These are phyloP conservation scores for Acanthococcus lagerstroemiae DNA, from an alignment of 2,888 invertebrate genomes.

Conservation along the genomic window DNA sequence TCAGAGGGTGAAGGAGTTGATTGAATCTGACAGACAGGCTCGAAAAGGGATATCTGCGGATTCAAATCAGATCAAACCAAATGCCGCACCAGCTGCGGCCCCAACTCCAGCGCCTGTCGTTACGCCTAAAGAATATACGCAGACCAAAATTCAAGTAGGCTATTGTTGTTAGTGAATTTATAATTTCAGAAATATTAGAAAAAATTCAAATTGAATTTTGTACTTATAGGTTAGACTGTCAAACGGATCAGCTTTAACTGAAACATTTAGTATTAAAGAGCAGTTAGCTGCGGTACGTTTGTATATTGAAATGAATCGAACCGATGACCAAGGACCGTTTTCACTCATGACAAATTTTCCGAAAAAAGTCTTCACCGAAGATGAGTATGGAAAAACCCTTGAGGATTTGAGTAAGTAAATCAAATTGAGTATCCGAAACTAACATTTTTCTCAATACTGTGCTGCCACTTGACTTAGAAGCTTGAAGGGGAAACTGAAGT, in stretches of 20 bases:
- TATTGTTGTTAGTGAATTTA: too few species aligned
- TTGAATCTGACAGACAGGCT: conserved; percentile 81
- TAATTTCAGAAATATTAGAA: neutral
- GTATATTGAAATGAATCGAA: conserved; percentile 74
- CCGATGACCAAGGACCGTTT: conserved; percentile 58
- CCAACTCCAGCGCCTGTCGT: conserved; percentile 41
- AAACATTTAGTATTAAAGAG: conserved; percentile 75
- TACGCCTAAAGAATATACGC: conserved; percentile 50
- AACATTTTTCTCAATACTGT: neutral
- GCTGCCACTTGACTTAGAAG: neutral
- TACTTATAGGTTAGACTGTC: conserved; percentile 58
- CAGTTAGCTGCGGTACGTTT: conserved; percentile 81
- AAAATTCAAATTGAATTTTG: neutral
- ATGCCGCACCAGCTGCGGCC: conserved; percentile 39
- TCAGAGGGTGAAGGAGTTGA: conserved; percentile 76
- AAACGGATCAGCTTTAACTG: conserved; percentile 60
- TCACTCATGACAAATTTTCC: conserved; percentile 87
- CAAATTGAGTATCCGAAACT: neutral
- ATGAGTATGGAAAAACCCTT: conserved; percentile 82
- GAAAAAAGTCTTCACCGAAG: conserved; percentile 68
- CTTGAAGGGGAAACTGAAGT: neutral
- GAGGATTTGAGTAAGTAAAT: conserved; percentile 59
- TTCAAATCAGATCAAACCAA: conserved; percentile 34
- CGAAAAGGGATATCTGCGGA: conserved; percentile 52
- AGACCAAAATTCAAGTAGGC: conserved; percentile 56